Conservation (phyloP, 2,888 invertebrate species). For the Cryptophagus acutangulus region DNA sequence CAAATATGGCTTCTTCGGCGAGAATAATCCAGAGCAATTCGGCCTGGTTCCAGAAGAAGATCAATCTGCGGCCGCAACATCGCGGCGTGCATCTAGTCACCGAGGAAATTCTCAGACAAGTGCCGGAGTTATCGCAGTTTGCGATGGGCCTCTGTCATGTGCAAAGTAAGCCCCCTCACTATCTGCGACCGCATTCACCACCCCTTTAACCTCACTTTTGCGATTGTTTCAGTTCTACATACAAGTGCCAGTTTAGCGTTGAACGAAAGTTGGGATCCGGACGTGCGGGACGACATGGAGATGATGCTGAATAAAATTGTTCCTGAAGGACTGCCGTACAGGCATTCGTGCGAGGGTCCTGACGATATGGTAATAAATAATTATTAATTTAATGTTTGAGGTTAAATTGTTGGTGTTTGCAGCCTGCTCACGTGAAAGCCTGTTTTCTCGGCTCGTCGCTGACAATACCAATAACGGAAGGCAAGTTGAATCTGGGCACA, state of each 20-base stretch:
- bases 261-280: constrained; percentile 98
- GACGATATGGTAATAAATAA: constrained; percentile 86
- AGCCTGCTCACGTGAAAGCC: constrained; percentile 97
- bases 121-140: constrained; percentile 91
- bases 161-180: constrained; percentile 78
- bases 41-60: constrained; percentile 97
- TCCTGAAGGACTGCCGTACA: constrained; percentile 92
- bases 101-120: constrained; percentile 91
- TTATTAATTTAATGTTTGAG: too few species aligned
- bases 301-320: constrained; percentile 99
- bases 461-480: constrained; percentile 94
- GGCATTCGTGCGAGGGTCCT: constrained; percentile 96
- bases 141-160: constrained; percentile 94
- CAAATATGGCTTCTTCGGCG: constrained; percentile 78
- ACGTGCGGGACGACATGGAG: constrained; percentile 97
- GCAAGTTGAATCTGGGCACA: constrained; percentile 89
- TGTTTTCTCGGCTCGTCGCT: constrained; percentile 93
- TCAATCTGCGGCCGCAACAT: constrained; percentile 92
- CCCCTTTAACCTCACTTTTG: constrained; percentile 13
- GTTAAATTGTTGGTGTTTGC: constrained; percentile 30
- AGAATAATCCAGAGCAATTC: constrained; percentile 91
- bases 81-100: constrained; percentile 96
- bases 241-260: constrained; percentile 96
- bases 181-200: neutral
- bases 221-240: constrained; percentile 78